These are phyloP conservation scores for human (Homo sapiens) DNA, from an alignment of 2,113 vertebrate species.

Conservation along the genomic window GRCh38 chrX:31566501-31567000, in stretches of 20 bases:
- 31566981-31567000: background rate
- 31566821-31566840: background rate
- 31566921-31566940: background rate
- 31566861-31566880: background rate
- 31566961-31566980: background rate
- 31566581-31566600: background rate
- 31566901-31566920: background rate
- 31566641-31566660: background rate
- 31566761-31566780: background rate
- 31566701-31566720: background rate
- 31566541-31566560: background rate
- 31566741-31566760: background rate
- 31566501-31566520: background rate
- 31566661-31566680: background rate
- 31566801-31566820: background rate
- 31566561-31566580: background rate
- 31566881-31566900: background rate
- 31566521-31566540: background rate
- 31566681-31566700: background rate
- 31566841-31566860: background rate
- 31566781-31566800: background rate
- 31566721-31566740: background rate
- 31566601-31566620: background rate
- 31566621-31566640: background rate
- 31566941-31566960: background rate